Base-by-base conservation (phyloP, 2,888 invertebrate genomes). In the Eurois occulta region DNA sequence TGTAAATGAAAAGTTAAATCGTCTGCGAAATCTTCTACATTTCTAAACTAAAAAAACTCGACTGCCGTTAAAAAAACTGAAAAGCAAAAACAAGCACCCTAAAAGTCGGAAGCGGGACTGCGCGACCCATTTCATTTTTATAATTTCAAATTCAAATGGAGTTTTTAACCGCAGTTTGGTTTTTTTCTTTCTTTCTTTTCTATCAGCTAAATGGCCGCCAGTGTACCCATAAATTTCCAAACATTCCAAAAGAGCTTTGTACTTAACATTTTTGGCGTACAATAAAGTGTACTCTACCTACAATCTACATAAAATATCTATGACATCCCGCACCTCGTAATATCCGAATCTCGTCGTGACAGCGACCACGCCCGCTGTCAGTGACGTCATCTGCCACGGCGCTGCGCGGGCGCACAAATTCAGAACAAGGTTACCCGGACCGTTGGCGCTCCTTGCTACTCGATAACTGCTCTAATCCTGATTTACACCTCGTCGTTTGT, bases 361-460 rank as follows among this genome's bases (percentile, higher is more conserved):
- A 48, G 48, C 85, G 85, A 24, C 52, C 52, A 52, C 52, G 52
- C 52, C 52, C 52, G 52, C 52, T 24, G 52, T 24, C 78, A 80
- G 64, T 91, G 86, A 90, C 90, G 91, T 88, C 88, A 90, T n/a
- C 82, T 46, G 77, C 13, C 32, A 24, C 67, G 48, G 68, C 67
- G 52, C 75, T 43, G 77, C 77, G 88, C 83, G 73, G 72, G 84
- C 89, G 88, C 89, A 83, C 78, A 41, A 84, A 90, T 90, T 87
- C 88, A 75, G 91, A 85, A 80, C 91, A 89, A 91, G 91, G 91
- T 88, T 90, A 81, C 48, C 76, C 78, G 68, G 83, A 66, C 74
- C 66, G 81, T 83, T 74, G 41, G 67, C 86, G 86, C 74, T 79
- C 83, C 80, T 80, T 84, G 86, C 80, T 43, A 83, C 75, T 75